phyloP scores from a whole-genome alignment of 2,888 invertebrate genomes.

The Lymantria monacha region DNA sequence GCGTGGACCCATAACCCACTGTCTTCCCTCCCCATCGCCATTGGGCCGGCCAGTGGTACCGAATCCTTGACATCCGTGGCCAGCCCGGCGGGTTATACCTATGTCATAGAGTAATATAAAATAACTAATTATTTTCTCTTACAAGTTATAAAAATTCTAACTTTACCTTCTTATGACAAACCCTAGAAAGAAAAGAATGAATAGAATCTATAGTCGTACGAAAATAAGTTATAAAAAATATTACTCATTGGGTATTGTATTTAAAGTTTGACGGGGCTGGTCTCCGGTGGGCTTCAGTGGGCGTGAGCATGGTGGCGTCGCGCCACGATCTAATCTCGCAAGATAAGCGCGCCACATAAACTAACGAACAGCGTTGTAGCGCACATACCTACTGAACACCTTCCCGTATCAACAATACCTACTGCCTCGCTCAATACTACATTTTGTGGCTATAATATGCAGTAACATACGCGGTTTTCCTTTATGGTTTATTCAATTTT shows the following conservation, averaged over 20 bases:
- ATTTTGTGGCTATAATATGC: constrained; percentile 8
- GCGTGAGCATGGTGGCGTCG: constrained; percentile 52
- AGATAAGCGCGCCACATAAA: constrained; percentile 64
- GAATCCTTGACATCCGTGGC: too few species aligned
- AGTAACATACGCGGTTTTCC: neutral
- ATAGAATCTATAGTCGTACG: too few species aligned
- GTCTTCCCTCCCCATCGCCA: too few species aligned
- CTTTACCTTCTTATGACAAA: too few species aligned
- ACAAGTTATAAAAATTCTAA: too few species aligned
- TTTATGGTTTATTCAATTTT: neutral
- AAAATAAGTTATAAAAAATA: too few species aligned
- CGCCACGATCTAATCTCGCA: constrained; percentile 57
- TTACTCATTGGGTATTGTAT: constrained; percentile 3
- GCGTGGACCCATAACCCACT: too few species aligned
- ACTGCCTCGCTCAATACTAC: constrained; percentile 16
- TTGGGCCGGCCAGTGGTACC: too few species aligned
- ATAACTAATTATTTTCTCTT: too few species aligned
- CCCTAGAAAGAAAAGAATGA: too few species aligned
- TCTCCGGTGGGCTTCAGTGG: constrained; percentile 52
- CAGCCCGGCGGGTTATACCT: too few species aligned
- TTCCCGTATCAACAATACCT: constrained; percentile 12
- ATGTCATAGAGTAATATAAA: too few species aligned
- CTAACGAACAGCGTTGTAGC: constrained; percentile 44
- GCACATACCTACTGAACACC: constrained; percentile 24
- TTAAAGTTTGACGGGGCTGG: constrained; percentile 19